phyloP scores from a whole-genome alignment of 2,113 vertebrate species.

The Dendrocopos noguchii region DNA sequence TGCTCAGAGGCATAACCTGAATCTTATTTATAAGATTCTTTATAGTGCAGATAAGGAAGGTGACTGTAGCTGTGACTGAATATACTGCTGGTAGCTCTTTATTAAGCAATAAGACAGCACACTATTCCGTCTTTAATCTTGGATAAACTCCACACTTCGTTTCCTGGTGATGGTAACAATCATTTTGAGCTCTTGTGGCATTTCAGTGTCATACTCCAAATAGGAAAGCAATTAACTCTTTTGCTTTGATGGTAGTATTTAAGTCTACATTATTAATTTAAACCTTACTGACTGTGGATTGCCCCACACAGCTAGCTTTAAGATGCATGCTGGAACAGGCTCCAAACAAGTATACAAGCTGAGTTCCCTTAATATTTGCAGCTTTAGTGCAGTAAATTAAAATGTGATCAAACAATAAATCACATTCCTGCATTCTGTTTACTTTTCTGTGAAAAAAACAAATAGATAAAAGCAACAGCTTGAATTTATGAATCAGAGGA shows the following conservation, averaged over 20 bases:
- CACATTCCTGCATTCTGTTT: slow-evolving; percentile 22
- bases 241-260: slow-evolving; percentile 76
- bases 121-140: slow-evolving; percentile 31
- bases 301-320: slow-evolving; percentile 64
- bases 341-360: background rate
- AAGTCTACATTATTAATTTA: slow-evolving; percentile 76
- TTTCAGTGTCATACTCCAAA: slow-evolving; percentile 63
- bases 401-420: slow-evolving; percentile 35
- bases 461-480: background rate
- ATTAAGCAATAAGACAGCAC: slow-evolving; percentile 6
- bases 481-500: slow-evolving; percentile 16
- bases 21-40: background rate
- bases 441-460: background rate
- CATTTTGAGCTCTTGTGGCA: slow-evolving; percentile 28
- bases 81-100: background rate
- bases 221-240: slow-evolving; percentile 75
- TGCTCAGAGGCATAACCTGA: slow-evolving; percentile 2
- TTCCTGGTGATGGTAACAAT: slow-evolving; percentile 48
- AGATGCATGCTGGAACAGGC: slow-evolving; percentile 34
- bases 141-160: slow-evolving; percentile 16
- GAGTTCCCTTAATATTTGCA: slow-evolving; percentile 8
- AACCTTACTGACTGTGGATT: slow-evolving; percentile 68
- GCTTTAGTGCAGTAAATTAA: slow-evolving; percentile 69
- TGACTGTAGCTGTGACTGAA: background rate
- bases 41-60: background rate